phyloP scores from a whole-genome alignment of 2,888 invertebrate genomes.

The Mongoloraphidia duomilia region DNA sequence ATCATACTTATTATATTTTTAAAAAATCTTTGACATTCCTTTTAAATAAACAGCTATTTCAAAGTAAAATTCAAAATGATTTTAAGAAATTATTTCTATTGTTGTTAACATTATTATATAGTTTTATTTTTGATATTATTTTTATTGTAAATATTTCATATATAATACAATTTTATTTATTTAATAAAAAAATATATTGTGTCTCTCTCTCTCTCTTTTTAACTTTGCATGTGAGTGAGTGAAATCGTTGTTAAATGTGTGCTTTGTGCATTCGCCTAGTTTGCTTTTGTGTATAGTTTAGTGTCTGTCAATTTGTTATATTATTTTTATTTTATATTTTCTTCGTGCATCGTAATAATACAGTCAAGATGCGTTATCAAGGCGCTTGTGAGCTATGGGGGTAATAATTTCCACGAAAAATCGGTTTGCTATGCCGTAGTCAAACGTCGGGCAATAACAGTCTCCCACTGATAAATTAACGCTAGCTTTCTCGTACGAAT shows the following conservation, averaged over 20 bases:
- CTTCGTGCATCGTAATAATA: too few species aligned
- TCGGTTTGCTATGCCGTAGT: too few species aligned
- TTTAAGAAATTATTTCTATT: neutral
- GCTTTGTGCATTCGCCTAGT: neutral
- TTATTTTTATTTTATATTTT: too few species aligned
- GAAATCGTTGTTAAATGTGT: neutral
- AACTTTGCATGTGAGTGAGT: neutral
- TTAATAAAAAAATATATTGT: slow-evolving; percentile 5
- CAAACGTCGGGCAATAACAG: too few species aligned
- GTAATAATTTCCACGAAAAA: too few species aligned
- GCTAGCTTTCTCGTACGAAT: too few species aligned
- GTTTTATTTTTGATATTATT: slow-evolving; percentile 7
- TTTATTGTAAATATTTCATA: slow-evolving; percentile 5
- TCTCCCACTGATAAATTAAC: too few species aligned
- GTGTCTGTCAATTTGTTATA: neutral
- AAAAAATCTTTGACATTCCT: too few species aligned
- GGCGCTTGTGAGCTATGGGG: too few species aligned
- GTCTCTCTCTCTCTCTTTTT: slow-evolving; percentile 2
- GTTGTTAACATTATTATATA: slow-evolving; percentile 3
- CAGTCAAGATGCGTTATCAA: too few species aligned
- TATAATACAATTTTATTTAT: slow-evolving; percentile 8
- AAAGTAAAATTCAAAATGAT: neutral
- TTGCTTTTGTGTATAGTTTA: neutral
- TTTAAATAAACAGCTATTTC: too few species aligned
- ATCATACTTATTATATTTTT: too few species aligned